Evolutionary conservation across 1,140 invertebrate genomes (phyloP).

Genomic region (Achroia grisella): DNA sequence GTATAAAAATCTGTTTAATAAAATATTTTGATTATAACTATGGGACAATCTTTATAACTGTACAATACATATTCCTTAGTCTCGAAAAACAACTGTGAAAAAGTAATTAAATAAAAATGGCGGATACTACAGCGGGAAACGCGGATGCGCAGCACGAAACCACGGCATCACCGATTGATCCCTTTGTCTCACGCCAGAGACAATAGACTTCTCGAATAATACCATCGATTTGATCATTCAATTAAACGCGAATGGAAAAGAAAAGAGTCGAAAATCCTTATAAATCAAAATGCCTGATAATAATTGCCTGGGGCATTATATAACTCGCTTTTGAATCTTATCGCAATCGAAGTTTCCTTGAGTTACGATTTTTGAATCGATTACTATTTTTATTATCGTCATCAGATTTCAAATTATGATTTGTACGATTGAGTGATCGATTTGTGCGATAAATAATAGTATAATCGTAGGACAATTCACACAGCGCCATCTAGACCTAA

Average conservation of each 20-base stretch:
- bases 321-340: constrained; percentile 10
- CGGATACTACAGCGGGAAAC: no score
- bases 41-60: no score
- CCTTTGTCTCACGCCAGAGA: constrained; percentile 45
- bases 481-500: no score
- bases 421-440: no score
- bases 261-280: constrained; percentile 50
- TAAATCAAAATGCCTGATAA: constrained; percentile 46
- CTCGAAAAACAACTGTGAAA: no score
- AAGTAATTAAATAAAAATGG: no score
- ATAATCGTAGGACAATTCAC: no score
- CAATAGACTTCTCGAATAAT: constrained; percentile 32
- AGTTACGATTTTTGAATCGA: constrained; percentile 17
- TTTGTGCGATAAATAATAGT: no score
- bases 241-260: constrained; percentile 53
- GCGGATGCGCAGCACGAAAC: not conserved
- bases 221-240: constrained; percentile 53
- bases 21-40: no score
- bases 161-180: constrained; percentile 30
- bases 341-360: constrained; percentile 6
- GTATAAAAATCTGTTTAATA: no score
- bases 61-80: no score
- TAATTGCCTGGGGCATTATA: constrained; percentile 25
- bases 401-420: not conserved
- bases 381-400: not conserved